phyloP scores from a whole-genome alignment of 92 coral and sea anemone genomes.

The Actinernus sp. region DNA sequence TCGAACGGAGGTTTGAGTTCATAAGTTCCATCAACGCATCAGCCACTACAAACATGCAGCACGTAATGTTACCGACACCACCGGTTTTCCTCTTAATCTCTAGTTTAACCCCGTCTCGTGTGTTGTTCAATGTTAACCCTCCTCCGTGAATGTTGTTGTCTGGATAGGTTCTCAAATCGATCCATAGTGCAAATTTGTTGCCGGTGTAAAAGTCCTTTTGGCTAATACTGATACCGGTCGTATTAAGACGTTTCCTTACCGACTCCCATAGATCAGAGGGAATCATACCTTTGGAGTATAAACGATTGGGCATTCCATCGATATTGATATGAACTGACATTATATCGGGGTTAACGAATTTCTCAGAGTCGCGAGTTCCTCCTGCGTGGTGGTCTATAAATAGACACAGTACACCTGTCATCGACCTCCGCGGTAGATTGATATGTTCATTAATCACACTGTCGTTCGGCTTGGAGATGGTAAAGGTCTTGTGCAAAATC shows the following conservation, averaged over 20 bases:
- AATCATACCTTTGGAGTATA: constrained; percentile 52
- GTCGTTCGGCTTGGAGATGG: constrained; percentile 39
- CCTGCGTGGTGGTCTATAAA: constrained; percentile 28
- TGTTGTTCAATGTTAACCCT: constrained; percentile 40
- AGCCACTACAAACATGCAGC: constrained; percentile 56
- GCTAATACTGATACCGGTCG: no score
- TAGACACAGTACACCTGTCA: constrained; percentile 52
- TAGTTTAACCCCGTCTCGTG: constrained; percentile 56
- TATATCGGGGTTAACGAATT: constrained; percentile 41
- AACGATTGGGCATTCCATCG: constrained; percentile 44
- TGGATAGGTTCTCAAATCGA: constrained; percentile 49
- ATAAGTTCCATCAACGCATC: constrained; percentile 53
- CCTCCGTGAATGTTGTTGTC: constrained; percentile 52
- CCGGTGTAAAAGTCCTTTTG: constrained; percentile 44
- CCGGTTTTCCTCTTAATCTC: constrained; percentile 28
- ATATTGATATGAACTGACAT: constrained; percentile 13
- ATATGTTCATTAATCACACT: constrained; percentile 49
- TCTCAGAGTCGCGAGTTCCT: constrained; percentile 61
- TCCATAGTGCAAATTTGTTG: constrained; percentile 49
- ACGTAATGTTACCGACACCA: constrained; percentile 24
- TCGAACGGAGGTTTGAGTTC: constrained; percentile 25
- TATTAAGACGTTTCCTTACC: constrained; percentile 55
- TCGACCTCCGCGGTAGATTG: constrained; percentile 58
- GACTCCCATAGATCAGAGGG: constrained; percentile 59
- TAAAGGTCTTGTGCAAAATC: constrained; percentile 53